Conservation (phyloP, 2,797 vertebrate genomes). For the Acrocephalus scirpaceus region DNA sequence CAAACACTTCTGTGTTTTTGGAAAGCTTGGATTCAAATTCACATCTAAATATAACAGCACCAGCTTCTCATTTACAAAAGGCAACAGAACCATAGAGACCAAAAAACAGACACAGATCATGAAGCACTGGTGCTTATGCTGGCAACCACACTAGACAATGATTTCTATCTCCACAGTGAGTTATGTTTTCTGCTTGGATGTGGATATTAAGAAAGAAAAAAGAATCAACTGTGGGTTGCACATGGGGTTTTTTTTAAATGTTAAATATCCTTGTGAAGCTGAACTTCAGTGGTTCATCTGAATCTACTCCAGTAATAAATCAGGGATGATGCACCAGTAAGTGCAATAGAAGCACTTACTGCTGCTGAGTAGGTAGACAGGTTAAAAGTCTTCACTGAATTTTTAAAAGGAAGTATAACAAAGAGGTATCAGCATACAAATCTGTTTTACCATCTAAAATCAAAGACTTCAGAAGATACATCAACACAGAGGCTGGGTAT, state of each 20-base stretch:
- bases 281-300: background rate
- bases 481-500: background rate
- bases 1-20: background rate
- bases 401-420: background rate
- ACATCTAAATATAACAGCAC: slow-evolving; percentile 32
- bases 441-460: background rate
- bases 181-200: background rate
- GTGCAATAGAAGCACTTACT: background rate
- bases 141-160: background rate
- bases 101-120: background rate
- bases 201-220: background rate
- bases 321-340: background rate
- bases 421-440: background rate
- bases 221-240: background rate
- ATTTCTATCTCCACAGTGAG: background rate
- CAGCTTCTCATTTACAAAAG: background rate
- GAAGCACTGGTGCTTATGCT: background rate
- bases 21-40: slow-evolving; percentile 4
- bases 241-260: background rate
- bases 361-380: background rate
- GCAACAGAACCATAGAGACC: slow-evolving; percentile 17
- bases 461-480: background rate
- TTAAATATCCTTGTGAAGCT: background rate
- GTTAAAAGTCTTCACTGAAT: background rate
- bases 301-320: background rate